Evolutionary conservation across 2,113 vertebrate species (phyloP), one percentile per base, ranked within the genome.

Genomic region (Elanus axillaris): DNA sequence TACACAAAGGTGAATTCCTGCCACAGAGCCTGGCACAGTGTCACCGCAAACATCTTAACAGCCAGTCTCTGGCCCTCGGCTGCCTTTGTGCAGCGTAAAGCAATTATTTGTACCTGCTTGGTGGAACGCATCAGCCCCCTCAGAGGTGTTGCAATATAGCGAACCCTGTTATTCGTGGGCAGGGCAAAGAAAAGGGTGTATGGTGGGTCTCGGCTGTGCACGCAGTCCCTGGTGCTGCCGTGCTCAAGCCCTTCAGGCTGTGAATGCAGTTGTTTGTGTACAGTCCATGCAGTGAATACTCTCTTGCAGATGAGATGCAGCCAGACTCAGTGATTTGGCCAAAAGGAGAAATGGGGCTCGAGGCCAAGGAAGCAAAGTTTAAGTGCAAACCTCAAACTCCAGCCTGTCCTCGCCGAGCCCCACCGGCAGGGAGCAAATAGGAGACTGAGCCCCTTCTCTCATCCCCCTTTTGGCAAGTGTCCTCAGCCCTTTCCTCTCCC

Each of bases 41-140:
- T 96, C 92, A 94, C 94, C 0, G 1, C 86, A 72, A 92, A 68
- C 83, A 53, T 52, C 81, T 68, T 45, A 96, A 66, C 86, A 91
- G 73, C 52, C 90, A 63, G 38, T 27, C 64, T 68, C 91, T 77
- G 75, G 58, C 75, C 78, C 34, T 92, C 0, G 1, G 26, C 78
- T 86, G 88, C 82, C 55, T 83, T 77, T 88, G 79, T 75, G 90
- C 43, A 32, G 56, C 3, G 0, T 75, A 64, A 91, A 91, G 86
- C 73, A 75, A 85, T 94, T 91, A 74, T 76, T 91, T 89, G 93
- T 91, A 94, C 91, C 95, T 93, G 90, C 76, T 34, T 72, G 83
- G 85, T 84, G 84, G 81, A 53, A 95, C 0, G 4, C 67, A 69
- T 55, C 90, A 93, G 71, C 60, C 43, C 66, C 42, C 59, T 92